Evolutionary conservation across 30 jellyfish, hydroid and myxozoan genomes (phyloP), one percentile per base, ranked within the genome.

Genomic region (Cassiopea xamachana): DNA sequence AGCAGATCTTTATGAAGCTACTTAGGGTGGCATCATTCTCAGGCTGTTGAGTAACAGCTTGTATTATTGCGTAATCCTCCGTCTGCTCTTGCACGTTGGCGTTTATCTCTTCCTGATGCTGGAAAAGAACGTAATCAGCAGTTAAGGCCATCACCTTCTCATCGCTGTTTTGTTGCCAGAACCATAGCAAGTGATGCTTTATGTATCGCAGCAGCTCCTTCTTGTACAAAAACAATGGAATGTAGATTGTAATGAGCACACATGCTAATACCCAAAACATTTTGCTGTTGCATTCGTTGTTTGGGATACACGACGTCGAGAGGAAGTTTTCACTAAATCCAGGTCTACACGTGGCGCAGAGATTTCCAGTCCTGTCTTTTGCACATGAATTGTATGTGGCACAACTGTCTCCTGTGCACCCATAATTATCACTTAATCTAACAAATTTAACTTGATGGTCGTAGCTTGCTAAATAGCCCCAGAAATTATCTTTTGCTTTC

Each of bases 321-420:
- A 87, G 82, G 48, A 75, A 46, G 58, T 75, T 77, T 15, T 75
- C 89, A 82, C 79, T 60, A 51, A 58, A 87, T 16, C 90, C 94
- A n/a, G 46, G 48, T 45, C 69, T 77, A 46, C 94, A 87, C 27
- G 16, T 46, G 43, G 85, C 94, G 18, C 94, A 62, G 7, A 82
- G 44, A 13, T 8, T 18, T 6, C 94, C 94, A 16, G 27, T 68
- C 73, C 94, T 80, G 48, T 87, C 50, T n/a, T 27, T 69, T 46
- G 17, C 77, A 48, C 94, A 87, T 13, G 94, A 74, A 18, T 87
- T 48, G 78, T 87, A 87, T 7, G 46, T 76, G 17, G 44, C 72
- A 67, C 94, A 87, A 13, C 45, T 75, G 39, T 60, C 49, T 6
- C 89, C 89, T 3, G 15, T 43, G 73, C 94, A 87, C 12, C 94